Evolutionary conservation across 35 echinoderm and acorn worm species (phyloP).

Genomic region (Anneissia japonica): DNA sequence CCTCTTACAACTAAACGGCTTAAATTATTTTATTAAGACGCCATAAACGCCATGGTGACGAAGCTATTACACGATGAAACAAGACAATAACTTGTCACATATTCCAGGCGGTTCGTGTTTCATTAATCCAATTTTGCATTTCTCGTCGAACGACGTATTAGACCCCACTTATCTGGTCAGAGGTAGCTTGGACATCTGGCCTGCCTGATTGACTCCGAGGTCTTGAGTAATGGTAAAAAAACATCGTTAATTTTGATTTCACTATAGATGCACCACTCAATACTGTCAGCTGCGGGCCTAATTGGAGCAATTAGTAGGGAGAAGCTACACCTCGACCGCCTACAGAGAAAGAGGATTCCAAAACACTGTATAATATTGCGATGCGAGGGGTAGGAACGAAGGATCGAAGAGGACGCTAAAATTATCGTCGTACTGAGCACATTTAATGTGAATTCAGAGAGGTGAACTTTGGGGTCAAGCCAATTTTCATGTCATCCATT

Average conservation of each 20-base stretch:
- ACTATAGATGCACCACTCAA: neutral
- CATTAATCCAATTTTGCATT: neutral
- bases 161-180: slow-evolving; percentile 1
- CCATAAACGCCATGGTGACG: neutral
- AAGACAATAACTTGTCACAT: neutral
- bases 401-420: neutral
- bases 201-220: neutral
- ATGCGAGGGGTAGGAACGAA: neutral
- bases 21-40: slow-evolving; percentile 2
- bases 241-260: neutral
- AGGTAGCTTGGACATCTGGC: neutral
- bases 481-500: neutral
- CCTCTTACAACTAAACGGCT: neutral
- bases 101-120: neutral
- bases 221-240: neutral
- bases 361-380: neutral
- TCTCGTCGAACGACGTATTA: neutral
- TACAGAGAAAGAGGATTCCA: neutral
- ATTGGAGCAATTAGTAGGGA: neutral
- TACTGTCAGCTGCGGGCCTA: neutral
- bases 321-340: neutral
- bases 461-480: neutral
- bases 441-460: neutral
- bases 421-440: neutral
- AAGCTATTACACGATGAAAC: neutral